Base-by-base conservation (phyloP, 2,113 vertebrate species). In the Ctenomys sociabilis region DNA sequence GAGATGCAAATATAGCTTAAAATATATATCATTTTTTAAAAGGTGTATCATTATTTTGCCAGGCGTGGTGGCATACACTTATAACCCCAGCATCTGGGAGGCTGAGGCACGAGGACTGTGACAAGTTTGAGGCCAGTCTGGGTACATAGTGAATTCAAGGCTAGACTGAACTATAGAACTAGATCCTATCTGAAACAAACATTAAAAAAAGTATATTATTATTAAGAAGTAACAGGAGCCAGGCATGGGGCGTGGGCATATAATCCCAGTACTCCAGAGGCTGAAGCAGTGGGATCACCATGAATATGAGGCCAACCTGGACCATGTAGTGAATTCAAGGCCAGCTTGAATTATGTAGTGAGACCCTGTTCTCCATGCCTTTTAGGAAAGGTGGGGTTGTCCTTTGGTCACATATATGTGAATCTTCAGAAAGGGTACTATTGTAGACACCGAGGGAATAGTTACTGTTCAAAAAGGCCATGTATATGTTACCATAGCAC, bases 1-100 rank as follows among this genome's bases (percentile, higher is more conserved):
- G 61, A 91, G 52, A 93, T 91, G 7, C 37, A 86, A 85, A 37
- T 93, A 12, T 83, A 40, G 64, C 68, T 91, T 66, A 82, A 85
- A 95, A 93, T 49, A 32, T 63, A 24, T 63, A n/a, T 68, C 21
- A 28, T 19, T 70, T 70, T 70, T 70, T 32, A 70, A 68, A 35
- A 68, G 19, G 7, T 70, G 14, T 70, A 70, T 70, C 17, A n/a
- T n/a, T 70, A 70, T 70, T 70, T 16, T 64, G 73, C 12, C 2
- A 14, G 26, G 12, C 9, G 6, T 77, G 40, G 73, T 77, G 26
- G 40, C 26, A 26, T 26, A 77, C 5, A 13, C 24, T 26, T 45
- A 14, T 45, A 45, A 30, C 28, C 40, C 73, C 73, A 77, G 73
- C 73, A 77, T 13, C 45, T 14, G 11, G 40, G 43, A 45, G 73